Evolutionary conservation across 2,113 vertebrate species (phyloP), one percentile per base, ranked within the genome.

Genomic region (Hippolais icterina): DNA sequence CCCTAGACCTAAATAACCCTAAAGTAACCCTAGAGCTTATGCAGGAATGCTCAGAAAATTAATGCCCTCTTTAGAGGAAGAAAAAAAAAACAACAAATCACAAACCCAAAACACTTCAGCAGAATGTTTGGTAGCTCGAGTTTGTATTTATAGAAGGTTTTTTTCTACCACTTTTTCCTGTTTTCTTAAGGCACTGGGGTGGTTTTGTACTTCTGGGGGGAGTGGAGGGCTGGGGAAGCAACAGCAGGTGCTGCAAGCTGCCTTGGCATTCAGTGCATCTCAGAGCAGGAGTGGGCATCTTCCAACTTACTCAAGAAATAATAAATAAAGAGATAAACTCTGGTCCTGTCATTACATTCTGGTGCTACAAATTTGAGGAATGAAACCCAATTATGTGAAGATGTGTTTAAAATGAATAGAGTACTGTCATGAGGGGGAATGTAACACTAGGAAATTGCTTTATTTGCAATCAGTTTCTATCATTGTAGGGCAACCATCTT

Each of bases 161-260:
- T 53, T 54, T 71, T 37, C 25, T 91, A 56, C 37, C 31, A 28
- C 19, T 81, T 71, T 86, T 87, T 20, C 37, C 57, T 42, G 8
- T 93, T 89, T 83, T 66, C 35, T 10, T 85, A 95, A 94, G 93
- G 85, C 92, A 96, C 79, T 89, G 87, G 29, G 47, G 68, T 89
- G 35, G 31, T 83, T 92, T 89, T 76, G 37, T 83, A 44, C 17
- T 77, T 80, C 86, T 83, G 59, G 72, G 63, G 63, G 46, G 63
- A 74, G 49, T 24, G 42, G 33, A 57, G 44, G 50, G 65, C 65
- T 60, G 64, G 75, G 71, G 50, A 90, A 94, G 68, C 71, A 93
- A 56, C 42, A 70, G 76, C 70, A 68, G 44, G 68, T 78, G 90
- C 79, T 93, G 83, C 60, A 83, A 96, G 87, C 56, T 89, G 81